Evolutionary conservation across 2,113 vertebrate species (phyloP).

Genomic region (Ictalurus punctatus): DNA sequence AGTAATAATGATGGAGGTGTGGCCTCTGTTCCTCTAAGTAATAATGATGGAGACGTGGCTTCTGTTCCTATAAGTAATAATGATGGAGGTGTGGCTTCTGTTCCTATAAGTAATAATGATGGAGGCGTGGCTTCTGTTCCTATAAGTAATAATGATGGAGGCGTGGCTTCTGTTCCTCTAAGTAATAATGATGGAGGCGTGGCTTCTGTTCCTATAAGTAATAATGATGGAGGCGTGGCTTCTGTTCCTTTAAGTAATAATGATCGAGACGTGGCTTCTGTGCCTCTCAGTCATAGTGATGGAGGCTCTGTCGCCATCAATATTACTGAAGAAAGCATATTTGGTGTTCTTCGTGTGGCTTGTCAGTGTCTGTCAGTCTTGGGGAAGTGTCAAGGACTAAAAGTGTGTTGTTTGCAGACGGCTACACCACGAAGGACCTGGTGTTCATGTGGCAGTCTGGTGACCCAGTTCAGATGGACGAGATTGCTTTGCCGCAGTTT

Average conservation of each 20-base stretch:
- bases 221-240: not conserved
- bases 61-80: no score
- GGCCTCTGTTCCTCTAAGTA: not conserved
- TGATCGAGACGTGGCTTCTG: not conserved
- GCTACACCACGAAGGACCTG: constrained; percentile 94
- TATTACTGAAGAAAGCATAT: not conserved
- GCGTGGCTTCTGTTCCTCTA: not conserved
- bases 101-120: not conserved
- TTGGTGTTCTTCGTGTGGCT: not conserved
- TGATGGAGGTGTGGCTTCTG: no score
- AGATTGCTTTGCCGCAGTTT: constrained; percentile 94
- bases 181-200: not conserved
- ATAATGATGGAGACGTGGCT: no score
- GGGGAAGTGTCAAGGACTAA: no score
- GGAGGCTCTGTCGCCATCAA: not conserved
- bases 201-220: not conserved
- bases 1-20: not conserved
- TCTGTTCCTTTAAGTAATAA: not conserved
- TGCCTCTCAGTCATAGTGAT: not conserved
- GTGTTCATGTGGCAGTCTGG: constrained; percentile 96
- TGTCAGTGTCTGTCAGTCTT: no score
- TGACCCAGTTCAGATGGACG: constrained; percentile 94
- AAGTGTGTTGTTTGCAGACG: constrained; percentile 74
- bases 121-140: not conserved
- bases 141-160: not conserved